Evolutionary conservation across 2,888 invertebrate species (phyloP).

Genomic region (Eristalis intricaria): DNA sequence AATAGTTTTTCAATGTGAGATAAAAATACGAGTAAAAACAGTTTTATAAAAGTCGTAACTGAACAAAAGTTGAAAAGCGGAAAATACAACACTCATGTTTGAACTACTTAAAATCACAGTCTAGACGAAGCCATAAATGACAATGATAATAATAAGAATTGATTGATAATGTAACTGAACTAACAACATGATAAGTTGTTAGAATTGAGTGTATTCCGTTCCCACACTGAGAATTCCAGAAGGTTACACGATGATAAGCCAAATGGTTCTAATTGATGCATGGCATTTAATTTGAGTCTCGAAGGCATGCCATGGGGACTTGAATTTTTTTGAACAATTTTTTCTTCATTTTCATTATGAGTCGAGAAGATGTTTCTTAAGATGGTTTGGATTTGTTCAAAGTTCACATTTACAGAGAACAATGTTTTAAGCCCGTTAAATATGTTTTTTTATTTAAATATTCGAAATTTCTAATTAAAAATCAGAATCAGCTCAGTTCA

Average conservation of each 20-base stretch:
- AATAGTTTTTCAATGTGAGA: too few species aligned
- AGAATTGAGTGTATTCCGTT: conserved; percentile 10
- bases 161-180: conserved; percentile 34
- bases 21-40: too few species aligned
- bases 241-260: conserved; percentile 16
- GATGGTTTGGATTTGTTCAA: too few species aligned
- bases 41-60: background rate
- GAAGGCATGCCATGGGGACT: background rate
- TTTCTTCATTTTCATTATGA: too few species aligned
- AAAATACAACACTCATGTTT: conserved; percentile 36
- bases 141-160: conserved; percentile 25
- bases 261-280: conserved; percentile 20
- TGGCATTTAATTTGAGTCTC: conserved; percentile 12
- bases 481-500: too few species aligned
- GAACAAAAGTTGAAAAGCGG: conserved; percentile 1
- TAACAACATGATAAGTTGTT: background rate
- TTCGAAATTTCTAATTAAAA: too few species aligned
- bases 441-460: too few species aligned
- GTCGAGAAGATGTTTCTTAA: too few species aligned
- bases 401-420: too few species aligned
- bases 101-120: conserved; percentile 28
- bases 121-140: conserved; percentile 46
- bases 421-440: too few species aligned
- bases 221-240: conserved; percentile 1
- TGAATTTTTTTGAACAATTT: too few species aligned